Evolutionary conservation across 2,888 invertebrate genomes (phyloP).

Genomic region (Agrilus cyanescens): DNA sequence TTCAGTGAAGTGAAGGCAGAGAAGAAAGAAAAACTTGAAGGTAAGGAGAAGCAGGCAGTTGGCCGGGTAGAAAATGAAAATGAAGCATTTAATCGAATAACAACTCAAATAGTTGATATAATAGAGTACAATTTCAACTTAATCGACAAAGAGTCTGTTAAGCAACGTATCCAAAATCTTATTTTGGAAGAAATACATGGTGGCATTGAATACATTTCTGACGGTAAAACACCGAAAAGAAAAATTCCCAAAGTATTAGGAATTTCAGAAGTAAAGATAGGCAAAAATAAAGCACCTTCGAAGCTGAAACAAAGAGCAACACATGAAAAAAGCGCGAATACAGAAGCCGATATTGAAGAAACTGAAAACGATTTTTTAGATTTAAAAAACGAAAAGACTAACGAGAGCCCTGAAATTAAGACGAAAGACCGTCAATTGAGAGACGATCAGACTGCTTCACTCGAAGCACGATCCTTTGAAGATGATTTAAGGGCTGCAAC

Average conservation of each 20-base stretch:
- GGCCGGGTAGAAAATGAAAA: conserved; percentile 29
- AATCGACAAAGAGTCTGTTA: conserved; percentile 38
- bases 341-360: conserved; percentile 11
- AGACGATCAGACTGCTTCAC: conserved; percentile 11
- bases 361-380: too few relatives aligned
- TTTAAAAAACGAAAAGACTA: not conserved
- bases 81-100: conserved; percentile 38
- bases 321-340: conserved; percentile 5
- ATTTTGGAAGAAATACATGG: conserved; percentile 24
- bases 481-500: conserved; percentile 27
- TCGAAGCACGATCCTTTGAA: conserved; percentile 6
- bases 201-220: not conserved
- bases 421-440: conserved; percentile 10
- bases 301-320: conserved; percentile 7
- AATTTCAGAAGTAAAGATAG: conserved; percentile 7
- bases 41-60: conserved; percentile 29
- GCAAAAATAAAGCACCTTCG: conserved; percentile 4
- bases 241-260: conserved; percentile 3
- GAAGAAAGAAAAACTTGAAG: conserved; percentile 17
- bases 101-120: conserved; percentile 36
- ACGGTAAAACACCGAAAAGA: not conserved
- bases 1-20: conserved; percentile 7
- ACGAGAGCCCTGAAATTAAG: conserved; percentile 14
- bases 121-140: conserved; percentile 39
- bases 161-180: conserved; percentile 31